A percentile compares a stretch with the other conserved stretches of the same genome.
Conservation (phyloP, 2,888 invertebrate species). For the Phortica magna region DNA sequence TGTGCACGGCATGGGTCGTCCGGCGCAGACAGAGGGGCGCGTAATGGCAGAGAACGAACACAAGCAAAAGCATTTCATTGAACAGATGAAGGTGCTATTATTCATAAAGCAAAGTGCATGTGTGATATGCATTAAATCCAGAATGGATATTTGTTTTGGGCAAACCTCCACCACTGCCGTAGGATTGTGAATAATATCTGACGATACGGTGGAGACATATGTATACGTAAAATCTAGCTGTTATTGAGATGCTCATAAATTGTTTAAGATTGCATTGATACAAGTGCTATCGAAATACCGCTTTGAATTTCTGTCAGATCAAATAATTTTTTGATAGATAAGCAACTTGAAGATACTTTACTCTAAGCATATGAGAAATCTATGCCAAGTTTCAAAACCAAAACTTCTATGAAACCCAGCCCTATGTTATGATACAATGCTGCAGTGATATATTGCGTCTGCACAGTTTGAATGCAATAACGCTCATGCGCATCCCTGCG, state of each 20-base stretch:
- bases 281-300: no score
- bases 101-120: conserved; percentile 8
- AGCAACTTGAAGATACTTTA: no score
- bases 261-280: no score
- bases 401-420: not conserved
- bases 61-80: conserved; percentile 16
- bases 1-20: no score
- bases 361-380: no score
- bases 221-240: no score
- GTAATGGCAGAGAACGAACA: not conserved
- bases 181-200: not conserved
- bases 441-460: conserved; percentile 2
- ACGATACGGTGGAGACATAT: no score
- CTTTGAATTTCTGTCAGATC: not conserved
- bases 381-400: not conserved
- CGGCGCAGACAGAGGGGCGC: not conserved
- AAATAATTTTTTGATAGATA: not conserved
- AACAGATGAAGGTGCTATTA: conserved; percentile 27
- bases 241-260: no score
- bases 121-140: not conserved
- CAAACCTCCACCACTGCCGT: not conserved
- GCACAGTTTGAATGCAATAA: not conserved
- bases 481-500: not conserved
- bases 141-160: not conserved
- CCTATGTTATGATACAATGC: not conserved